A percentile compares a stretch with the other conserved stretches of the same genome.
Evolutionary conservation across 1,140 invertebrate genomes (phyloP).

Genomic region (Lepidurus couesii): DNA sequence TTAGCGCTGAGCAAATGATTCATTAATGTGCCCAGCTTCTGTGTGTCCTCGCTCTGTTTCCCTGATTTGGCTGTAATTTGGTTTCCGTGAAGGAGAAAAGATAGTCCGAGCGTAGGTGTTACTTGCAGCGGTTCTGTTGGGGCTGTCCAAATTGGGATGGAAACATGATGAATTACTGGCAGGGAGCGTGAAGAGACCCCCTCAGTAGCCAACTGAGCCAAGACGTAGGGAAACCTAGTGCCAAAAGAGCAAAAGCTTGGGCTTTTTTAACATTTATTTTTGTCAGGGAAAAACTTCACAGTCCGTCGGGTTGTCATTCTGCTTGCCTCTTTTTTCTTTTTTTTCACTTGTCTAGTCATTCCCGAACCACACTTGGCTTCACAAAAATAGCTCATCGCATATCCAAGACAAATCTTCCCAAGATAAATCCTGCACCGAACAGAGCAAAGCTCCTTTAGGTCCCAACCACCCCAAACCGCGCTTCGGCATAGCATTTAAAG

Average conservation of each 20-base stretch:
- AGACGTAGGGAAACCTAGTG: background rate
- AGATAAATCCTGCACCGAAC: background rate
- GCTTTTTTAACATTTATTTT: slow-evolving; percentile 2
- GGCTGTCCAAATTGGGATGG: background rate
- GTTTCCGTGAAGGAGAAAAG: background rate
- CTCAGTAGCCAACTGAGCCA: background rate
- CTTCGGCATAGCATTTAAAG: no score
- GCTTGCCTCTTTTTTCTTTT: background rate
- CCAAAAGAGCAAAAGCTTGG: slow-evolving; percentile 3
- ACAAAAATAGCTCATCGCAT: slow-evolving; percentile 7
- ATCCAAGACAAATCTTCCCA: slow-evolving; percentile 14
- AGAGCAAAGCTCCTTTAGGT: no score
- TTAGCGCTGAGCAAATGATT: background rate
- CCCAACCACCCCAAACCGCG: no score
- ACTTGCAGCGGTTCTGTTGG: background rate
- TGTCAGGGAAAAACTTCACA: background rate
- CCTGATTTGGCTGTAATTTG: background rate
- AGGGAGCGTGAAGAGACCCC: background rate
- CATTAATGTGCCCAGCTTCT: background rate
- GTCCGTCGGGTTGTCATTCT: background rate
- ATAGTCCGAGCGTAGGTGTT: background rate
- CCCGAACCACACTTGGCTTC: background rate
- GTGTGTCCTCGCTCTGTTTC: background rate
- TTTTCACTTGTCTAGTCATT: background rate
- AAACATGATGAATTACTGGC: slow-evolving; percentile 4